Evolutionary conservation across 1,140 invertebrate species (phyloP), one percentile per base, ranked within the genome.

Genomic region (Aleiodes sp.): DNA sequence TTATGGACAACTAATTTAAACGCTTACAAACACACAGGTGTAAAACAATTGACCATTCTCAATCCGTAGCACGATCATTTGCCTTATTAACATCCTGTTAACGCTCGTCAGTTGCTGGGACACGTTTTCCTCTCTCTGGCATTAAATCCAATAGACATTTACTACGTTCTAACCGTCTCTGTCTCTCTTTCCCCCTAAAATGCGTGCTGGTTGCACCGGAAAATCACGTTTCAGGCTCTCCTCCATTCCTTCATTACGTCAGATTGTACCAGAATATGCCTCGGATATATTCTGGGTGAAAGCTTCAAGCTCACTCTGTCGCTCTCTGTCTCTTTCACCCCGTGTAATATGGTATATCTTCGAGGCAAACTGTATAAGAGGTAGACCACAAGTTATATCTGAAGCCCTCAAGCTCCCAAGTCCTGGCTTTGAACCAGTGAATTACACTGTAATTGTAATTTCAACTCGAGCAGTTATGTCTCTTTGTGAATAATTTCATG

Each of bases 11-110:
- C 9, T 21, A 52, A 52, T 52, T 52, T 9, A 1, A 12, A 12
- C 46, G 4, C 21, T 52, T 24, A 21, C 28, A 62, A 28, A 35
- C 31, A 12, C 35, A 57, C 57, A 68, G 24, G 52, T 41, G 61
- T 63, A 39, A 39, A 39, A 63, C 61, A 41, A 52, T 52, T 52
- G 46, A 10, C 46, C 46, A 52, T 52, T 52, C 46, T 24, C 35
- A 26, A 41, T 63, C 8, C 33, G 16, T 63, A 33, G 2, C 35
- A 37, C 61, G 33, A 35, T 39, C 61, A 33, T 35, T 68, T 56
- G 65, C 41, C 65, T 68, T 68, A 68, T 68, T 68, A 68, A 68
- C 65, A 60, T 68, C 65, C 65, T 68, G 65, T 60, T 61, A 61
- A 68, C 57, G 21, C 52, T 19, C 37, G 65, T 43, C 62, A 52